Percentiles rank a stretch among this genome's conserved stretches.
phyloP scores from a whole-genome alignment of 2,888 invertebrate genomes.

The Drepana falcataria region DNA sequence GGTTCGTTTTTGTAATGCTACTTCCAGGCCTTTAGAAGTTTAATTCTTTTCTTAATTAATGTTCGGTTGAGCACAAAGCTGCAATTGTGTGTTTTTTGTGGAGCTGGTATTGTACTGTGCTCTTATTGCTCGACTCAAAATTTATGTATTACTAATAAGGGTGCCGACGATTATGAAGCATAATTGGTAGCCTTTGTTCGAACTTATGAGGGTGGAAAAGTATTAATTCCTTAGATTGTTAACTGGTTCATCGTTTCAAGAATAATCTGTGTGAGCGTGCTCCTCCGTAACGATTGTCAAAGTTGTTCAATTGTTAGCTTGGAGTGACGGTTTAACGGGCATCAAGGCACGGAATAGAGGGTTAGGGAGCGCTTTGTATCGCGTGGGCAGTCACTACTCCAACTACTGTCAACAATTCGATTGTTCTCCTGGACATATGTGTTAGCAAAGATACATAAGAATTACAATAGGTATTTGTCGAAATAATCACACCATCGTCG shows the following conservation, averaged over 20 bases:
- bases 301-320: too few relatives aligned
- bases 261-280: too few relatives aligned
- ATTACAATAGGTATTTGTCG: too few relatives aligned
- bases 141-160: conserved; percentile 68
- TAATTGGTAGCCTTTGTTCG: conserved; percentile 63
- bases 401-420: too few relatives aligned
- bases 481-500: too few relatives aligned
- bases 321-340: too few relatives aligned
- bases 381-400: too few relatives aligned
- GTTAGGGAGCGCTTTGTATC: too few relatives aligned
- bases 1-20: conserved; percentile 25
- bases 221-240: conserved; percentile 46
- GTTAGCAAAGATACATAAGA: too few relatives aligned
- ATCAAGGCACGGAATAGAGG: too few relatives aligned
- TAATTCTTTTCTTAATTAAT: conserved; percentile 63
- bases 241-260: neutral
- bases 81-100: conserved; percentile 63
- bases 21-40: conserved; percentile 34
- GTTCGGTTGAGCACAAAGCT: conserved; percentile 66
- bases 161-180: conserved; percentile 59
- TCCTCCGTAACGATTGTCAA: too few relatives aligned
- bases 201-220: conserved; percentile 41
- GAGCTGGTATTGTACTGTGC: conserved; percentile 37
- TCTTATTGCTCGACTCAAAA: conserved; percentile 60
- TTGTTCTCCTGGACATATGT: too few relatives aligned